These are phyloP conservation scores for Drosophila fulvimacula DNA, from an alignment of 2,888 invertebrate genomes.

Conservation along the genomic window DNA sequence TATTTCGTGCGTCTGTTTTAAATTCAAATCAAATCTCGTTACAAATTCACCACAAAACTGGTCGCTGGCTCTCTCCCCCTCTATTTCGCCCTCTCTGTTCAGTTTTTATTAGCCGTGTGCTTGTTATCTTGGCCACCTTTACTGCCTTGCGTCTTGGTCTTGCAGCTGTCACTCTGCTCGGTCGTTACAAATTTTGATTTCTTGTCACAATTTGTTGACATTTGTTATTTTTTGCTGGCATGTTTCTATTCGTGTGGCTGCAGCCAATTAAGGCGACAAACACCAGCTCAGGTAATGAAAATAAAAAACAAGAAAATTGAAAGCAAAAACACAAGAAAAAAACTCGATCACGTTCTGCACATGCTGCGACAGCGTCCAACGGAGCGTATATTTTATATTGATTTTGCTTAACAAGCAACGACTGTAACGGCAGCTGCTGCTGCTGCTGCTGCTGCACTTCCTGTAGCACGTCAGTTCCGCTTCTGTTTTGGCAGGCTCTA, in stretches of 20 bases:
- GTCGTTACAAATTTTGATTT: slow-evolving; percentile 75
- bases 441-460: slow-evolving; percentile 60
- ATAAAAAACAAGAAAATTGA: slow-evolving; percentile 16
- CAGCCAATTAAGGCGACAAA: slow-evolving; percentile 70
- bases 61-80: slow-evolving; percentile 10
- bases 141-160: slow-evolving; percentile 23
- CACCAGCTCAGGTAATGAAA: slow-evolving; percentile 40
- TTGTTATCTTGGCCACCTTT: slow-evolving; percentile 8
- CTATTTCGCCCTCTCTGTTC: neutral
- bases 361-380: slow-evolving; percentile 41
- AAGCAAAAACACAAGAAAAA: slow-evolving; percentile 3
- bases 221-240: slow-evolving; percentile 62
- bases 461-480: slow-evolving; percentile 56
- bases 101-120: slow-evolving; percentile 36
- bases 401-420: slow-evolving; percentile 64
- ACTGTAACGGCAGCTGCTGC: slow-evolving; percentile 21
- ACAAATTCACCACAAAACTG: slow-evolving; percentile 59
- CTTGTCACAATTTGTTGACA: slow-evolving; percentile 80
- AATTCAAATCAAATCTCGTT: slow-evolving; percentile 82
- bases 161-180: slow-evolving; percentile 49
- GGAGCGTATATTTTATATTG: slow-evolving; percentile 69
- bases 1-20: slow-evolving; percentile 71
- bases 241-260: slow-evolving; percentile 49
- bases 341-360: slow-evolving; percentile 48
- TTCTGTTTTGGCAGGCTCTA: slow-evolving; percentile 47